Conservation (phyloP, 1,140 invertebrate genomes). For the Notospermus geniculatus region DNA sequence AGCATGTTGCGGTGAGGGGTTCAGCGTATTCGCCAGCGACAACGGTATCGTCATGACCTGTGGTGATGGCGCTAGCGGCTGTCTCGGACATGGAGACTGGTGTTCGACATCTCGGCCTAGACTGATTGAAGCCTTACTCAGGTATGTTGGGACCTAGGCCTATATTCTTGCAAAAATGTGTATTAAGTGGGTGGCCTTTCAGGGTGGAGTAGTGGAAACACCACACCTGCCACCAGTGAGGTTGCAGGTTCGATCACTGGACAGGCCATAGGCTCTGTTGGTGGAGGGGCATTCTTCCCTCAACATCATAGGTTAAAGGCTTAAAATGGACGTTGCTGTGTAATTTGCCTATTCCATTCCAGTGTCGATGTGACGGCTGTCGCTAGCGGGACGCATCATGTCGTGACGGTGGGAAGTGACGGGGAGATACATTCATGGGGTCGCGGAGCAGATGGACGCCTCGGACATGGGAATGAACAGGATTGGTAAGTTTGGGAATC, state of each 20-base stretch:
- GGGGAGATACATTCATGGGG: slow-evolving; percentile 72
- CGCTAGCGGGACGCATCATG: slow-evolving; percentile 67
- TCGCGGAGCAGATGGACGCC: slow-evolving; percentile 63
- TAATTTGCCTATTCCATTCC: slow-evolving; percentile 26
- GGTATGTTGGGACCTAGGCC: slow-evolving; percentile 44
- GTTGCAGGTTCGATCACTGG: no score
- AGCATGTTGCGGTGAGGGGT: slow-evolving; percentile 55
- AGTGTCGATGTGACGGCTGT: slow-evolving; percentile 67
- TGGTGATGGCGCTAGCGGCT: slow-evolving; percentile 66
- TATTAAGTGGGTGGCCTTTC: no score
- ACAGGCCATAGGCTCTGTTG: no score
- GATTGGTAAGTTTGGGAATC: slow-evolving; percentile 49
- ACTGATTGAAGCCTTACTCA: slow-evolving; percentile 62
- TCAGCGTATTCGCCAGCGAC: slow-evolving; percentile 68
- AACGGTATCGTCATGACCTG: slow-evolving; percentile 71
- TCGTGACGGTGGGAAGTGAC: slow-evolving; percentile 64
- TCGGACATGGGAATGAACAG: slow-evolving; percentile 66
- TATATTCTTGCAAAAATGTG: no score
- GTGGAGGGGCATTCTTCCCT: no score
- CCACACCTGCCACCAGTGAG: no score
- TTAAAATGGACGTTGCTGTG: no score
- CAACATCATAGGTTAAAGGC: no score
- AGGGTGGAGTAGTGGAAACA: no score
- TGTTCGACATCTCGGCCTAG: slow-evolving; percentile 63
- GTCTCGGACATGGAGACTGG: slow-evolving; percentile 69